Percentiles rank a stretch among this genome's conserved stretches.
phyloP scores from a whole-genome alignment of 2,797 vertebrate genomes.

The Enteromius unitaeniatus region DNA sequence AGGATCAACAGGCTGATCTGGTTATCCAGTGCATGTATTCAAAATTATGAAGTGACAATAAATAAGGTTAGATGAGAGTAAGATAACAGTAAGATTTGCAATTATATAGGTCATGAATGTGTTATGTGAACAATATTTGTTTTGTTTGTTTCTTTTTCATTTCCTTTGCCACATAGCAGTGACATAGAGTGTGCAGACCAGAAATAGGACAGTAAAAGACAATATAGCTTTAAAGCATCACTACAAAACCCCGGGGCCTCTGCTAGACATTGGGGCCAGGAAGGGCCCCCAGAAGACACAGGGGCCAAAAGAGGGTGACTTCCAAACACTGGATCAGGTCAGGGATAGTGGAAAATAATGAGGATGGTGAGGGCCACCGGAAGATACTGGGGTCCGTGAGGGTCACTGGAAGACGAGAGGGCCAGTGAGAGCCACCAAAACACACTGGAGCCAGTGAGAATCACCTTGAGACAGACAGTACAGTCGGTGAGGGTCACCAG shows the following conservation, averaged over 20 bases:
- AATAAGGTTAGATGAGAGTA: not conserved
- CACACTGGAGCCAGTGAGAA: not conserved
- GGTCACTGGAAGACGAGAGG: not conserved
- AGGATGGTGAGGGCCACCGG: not conserved
- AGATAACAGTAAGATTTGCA: not conserved
- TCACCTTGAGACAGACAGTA: fast-evolving
- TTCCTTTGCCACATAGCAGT: not conserved
- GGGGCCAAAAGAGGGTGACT: not conserved
- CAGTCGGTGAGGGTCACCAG: fast-evolving
- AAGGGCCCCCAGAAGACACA: not conserved
- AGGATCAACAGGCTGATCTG: not conserved
- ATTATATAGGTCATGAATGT: not conserved
- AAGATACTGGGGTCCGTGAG: not conserved
- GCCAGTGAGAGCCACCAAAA: not conserved
- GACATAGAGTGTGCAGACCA: not conserved
- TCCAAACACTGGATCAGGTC: no score
- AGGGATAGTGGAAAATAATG: no score
- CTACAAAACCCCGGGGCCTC: not conserved
- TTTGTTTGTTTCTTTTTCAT: not conserved
- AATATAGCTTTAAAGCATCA: not conserved
- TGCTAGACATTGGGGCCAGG: not conserved
- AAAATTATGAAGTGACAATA: not conserved
- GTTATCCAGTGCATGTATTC: not conserved
- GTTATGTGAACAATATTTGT: not conserved
- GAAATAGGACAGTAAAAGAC: not conserved